Percentiles rank a stretch among this genome's conserved stretches.
Conservation (phyloP, 2,797 vertebrate genomes). For the Pseudochirops cupreus region DNA sequence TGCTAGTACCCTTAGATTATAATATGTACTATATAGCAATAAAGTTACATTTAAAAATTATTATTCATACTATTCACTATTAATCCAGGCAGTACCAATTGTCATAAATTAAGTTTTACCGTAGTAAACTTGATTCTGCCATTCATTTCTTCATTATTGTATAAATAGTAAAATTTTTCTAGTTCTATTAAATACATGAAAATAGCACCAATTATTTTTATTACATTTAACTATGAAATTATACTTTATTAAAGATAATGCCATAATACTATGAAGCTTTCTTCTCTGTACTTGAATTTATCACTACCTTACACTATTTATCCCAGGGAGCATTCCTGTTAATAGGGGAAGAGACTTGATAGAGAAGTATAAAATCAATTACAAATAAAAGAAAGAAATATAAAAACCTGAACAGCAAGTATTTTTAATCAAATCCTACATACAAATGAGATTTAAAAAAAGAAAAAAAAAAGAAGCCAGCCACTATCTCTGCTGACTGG, state of each 20-base stretch:
- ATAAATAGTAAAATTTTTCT: constrained; percentile 26
- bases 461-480: no score
- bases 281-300: constrained; percentile 39
- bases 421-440: background rate
- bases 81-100: background rate
- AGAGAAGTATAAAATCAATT: constrained; percentile 60
- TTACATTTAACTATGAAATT: constrained; percentile 57
- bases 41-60: background rate
- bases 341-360: constrained; percentile 40
- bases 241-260: constrained; percentile 40
- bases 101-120: background rate
- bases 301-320: constrained; percentile 58
- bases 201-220: constrained; percentile 16
- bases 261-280: constrained; percentile 45
- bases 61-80: background rate
- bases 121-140: constrained; percentile 17
- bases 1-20: background rate
- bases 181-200: constrained; percentile 16
- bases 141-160: background rate
- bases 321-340: constrained; percentile 32
- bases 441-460: background rate
- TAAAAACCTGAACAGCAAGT: background rate
- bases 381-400: constrained; percentile 5
- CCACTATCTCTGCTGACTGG: no score
- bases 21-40: background rate